Base-by-base conservation (phyloP, 1,140 invertebrate species). In the Anastrepha obliqua region DNA sequence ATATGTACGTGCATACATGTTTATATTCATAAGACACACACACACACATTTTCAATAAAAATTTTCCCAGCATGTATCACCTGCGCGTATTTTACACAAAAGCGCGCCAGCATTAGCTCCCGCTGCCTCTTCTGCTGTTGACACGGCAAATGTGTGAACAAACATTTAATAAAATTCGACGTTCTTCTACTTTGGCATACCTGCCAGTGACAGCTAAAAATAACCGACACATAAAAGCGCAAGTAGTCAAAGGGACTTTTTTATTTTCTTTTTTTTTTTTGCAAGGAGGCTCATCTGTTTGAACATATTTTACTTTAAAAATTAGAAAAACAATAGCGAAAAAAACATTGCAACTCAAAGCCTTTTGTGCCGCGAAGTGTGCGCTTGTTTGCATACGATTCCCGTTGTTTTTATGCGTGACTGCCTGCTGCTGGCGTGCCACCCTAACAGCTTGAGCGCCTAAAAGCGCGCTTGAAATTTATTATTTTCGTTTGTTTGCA, bases 401-500 rank as follows among this genome's bases (percentile, higher is more conserved):
- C 29, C 29, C 29, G 29, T 29, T 13, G n/a, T 62, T 62, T n/a
- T 39, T 74, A 47, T 47, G 44, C 1, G 13, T 74, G 70, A 3
- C 11, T 17, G 70, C 70, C 70, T 74, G 70, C 44, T 29, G 70
- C 44, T 47, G 42, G 9, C 29, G 6, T 74, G 15, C 42, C 70
- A 74, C 17, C 70, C 39, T 17, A 47, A 74, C 6, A 20, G 70
- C 70, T 74, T 8, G 0, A 6, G 42, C 74, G 74, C 74, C 74
- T 81, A 81, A 81, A 81, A 81, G 74, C 74, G 74, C n/a, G 74
- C 74, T 81, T 9, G n/a, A 81, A 81, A 81, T 81, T 51, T 42
- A n/a, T 81, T 51, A 81, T 81, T 81, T 81, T 81, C 47, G 8
- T 55, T 81, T 55, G 47, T 29, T 58, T 81, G 55, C 47, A 81